Percentiles rank a stretch among this genome's conserved stretches.
phyloP scores from a whole-genome alignment of 2,113 vertebrate species.

The Pluvialis apricaria region DNA sequence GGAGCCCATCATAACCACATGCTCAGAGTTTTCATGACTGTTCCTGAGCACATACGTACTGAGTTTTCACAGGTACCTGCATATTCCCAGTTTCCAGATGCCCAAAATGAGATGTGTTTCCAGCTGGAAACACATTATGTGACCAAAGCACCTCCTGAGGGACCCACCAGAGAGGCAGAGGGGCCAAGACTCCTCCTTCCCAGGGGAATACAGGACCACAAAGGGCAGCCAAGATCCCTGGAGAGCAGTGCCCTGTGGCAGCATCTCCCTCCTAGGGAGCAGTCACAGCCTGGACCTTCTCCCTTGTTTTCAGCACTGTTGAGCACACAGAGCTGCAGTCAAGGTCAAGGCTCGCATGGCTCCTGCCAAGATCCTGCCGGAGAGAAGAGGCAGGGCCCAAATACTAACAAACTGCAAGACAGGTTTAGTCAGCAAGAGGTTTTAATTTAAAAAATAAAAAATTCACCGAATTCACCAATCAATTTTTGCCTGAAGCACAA shows the following conservation, averaged over 20 bases:
- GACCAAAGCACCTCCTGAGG: neutral
- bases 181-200: neutral
- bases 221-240: neutral
- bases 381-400: neutral
- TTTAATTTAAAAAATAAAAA: neutral
- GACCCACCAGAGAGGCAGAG: neutral
- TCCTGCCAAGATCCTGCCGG: neutral
- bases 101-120: neutral
- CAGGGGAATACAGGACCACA: neutral
- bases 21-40: fast-evolving
- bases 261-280: neutral
- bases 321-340: neutral
- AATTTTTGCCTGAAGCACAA: neutral
- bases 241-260: fast-evolving
- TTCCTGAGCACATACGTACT: neutral
- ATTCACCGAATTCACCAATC: fast-evolving
- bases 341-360: neutral
- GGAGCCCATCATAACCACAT: neutral
- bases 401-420: neutral
- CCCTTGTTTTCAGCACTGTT: neutral
- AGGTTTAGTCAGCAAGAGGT: neutral
- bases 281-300: neutral
- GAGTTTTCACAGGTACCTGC: neutral
- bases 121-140: fast-evolving
- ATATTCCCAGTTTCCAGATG: neutral